Conservation (phyloP, 2,888 invertebrate genomes). For the Alitta virens region DNA sequence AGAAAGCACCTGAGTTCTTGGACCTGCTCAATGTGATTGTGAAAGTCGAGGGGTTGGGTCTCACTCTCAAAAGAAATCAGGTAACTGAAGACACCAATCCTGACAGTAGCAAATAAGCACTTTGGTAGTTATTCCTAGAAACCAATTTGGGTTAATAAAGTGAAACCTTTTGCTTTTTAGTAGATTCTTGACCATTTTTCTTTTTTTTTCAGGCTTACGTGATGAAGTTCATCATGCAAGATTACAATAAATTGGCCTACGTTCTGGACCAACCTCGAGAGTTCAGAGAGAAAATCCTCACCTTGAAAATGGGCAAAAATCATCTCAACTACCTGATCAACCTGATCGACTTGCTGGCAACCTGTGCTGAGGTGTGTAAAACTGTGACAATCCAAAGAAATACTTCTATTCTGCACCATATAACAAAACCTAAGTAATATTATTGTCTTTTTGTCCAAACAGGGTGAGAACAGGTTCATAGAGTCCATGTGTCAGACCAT, state of each 20-base stretch:
- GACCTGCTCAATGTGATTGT: conserved; percentile 37
- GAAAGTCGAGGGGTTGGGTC: conserved; percentile 34
- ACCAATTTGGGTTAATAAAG: no score
- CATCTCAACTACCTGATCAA: conserved; percentile 38
- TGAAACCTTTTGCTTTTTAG: no score
- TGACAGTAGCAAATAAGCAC: no score
- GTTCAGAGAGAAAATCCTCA: conserved; percentile 48
- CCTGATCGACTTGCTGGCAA: conserved; percentile 36
- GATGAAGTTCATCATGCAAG: conserved; percentile 44
- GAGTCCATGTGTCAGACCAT: conserved; percentile 50
- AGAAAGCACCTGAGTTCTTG: conserved; percentile 39
- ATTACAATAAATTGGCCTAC: conserved; percentile 38
- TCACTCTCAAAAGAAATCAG: conserved; percentile 42
- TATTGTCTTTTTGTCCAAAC: conserved; percentile 1
- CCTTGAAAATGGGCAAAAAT: conserved; percentile 25
- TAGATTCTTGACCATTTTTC: no score
- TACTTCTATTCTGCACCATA: neutral
- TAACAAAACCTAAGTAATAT: no score
- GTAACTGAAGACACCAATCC: no score
- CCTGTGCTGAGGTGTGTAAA: conserved; percentile 34
- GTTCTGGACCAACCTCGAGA: conserved; percentile 38
- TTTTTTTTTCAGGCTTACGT: conserved; percentile 30
- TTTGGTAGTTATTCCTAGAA: no score
- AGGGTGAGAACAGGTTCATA: conserved; percentile 47
- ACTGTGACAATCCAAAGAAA: neutral